Evolutionary conservation across 1,140 invertebrate genomes (phyloP).

Genomic region (Scaptomyza graminum): DNA sequence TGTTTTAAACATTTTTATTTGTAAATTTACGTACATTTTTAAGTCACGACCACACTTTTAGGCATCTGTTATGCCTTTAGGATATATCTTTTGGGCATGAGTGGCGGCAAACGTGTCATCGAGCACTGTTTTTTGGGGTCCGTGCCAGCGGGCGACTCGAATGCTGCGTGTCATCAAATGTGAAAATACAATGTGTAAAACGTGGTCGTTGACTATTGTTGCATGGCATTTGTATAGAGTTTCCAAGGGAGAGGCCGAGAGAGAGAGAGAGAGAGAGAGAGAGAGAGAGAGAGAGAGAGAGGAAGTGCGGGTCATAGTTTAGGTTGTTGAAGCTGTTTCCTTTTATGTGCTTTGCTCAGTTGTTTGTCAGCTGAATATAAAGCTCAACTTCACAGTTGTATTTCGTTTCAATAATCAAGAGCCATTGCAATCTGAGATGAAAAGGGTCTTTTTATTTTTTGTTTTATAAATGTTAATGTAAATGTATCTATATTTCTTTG

Average conservation of each 20-base stretch:
- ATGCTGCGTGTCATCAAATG: constrained; percentile 54
- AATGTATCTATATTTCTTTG: no score
- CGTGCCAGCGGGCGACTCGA: constrained; percentile 23
- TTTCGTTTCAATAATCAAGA: constrained; percentile 14
- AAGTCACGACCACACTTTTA: no score
- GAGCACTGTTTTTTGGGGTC: constrained; percentile 29
- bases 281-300: not conserved
- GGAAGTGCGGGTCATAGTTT: constrained; percentile 1
- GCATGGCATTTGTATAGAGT: constrained; percentile 54
- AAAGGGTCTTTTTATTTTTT: not conserved
- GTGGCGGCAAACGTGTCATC: constrained; percentile 12
- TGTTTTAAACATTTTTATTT: no score
- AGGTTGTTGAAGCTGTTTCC: constrained; percentile 8
- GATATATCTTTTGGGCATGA: constrained; percentile 2
- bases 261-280: not conserved
- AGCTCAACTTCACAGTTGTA: constrained; percentile 14
- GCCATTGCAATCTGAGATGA: constrained; percentile 1
- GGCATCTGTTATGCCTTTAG: not conserved
- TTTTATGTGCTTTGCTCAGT: constrained; percentile 17
- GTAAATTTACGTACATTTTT: not conserved
- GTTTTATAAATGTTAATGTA: constrained; percentile 85
- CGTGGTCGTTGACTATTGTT: constrained; percentile 55
- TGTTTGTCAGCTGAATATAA: constrained; percentile 6
- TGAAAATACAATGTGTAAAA: constrained; percentile 63
- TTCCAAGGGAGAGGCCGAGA: not conserved